Percentiles rank a stretch among this genome's conserved stretches.
Evolutionary conservation across 2,113 vertebrate genomes (phyloP).

Genomic region (Nanger granti): DNA sequence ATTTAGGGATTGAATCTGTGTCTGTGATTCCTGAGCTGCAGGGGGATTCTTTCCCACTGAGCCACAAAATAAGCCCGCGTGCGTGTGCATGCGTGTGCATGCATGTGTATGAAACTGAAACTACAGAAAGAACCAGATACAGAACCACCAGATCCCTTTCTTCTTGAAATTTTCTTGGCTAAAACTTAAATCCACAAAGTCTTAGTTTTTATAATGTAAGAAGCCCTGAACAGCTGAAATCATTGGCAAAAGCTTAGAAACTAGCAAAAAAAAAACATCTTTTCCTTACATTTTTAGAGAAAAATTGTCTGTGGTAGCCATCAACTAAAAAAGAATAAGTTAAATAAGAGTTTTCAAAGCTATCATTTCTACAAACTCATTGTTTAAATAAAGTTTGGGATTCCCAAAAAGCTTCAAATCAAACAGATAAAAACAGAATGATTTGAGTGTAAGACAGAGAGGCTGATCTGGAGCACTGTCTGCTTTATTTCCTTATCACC

Average conservation of each 20-base stretch:
- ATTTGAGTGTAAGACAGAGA: background rate
- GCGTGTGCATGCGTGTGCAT: fast-evolving
- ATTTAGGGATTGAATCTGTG: background rate
- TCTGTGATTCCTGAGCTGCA: background rate
- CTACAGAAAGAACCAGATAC: background rate
- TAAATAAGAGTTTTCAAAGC: background rate
- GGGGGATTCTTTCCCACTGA: background rate
- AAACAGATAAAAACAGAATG: background rate
- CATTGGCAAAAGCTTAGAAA: background rate
- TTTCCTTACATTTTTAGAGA: background rate
- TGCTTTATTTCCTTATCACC: background rate
- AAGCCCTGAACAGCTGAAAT: background rate
- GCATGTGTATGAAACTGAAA: background rate
- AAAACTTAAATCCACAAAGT: background rate
- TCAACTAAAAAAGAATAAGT: background rate
- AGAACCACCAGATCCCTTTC: background rate
- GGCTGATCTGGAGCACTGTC: background rate
- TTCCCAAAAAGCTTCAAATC: background rate
- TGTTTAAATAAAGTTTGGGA: background rate
- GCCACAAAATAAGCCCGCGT: background rate
- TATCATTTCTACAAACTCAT: background rate
- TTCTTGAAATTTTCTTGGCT: conserved; percentile 16
- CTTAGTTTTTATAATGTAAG: background rate
- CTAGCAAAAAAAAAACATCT: background rate
- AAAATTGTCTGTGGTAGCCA: background rate